Evolutionary conservation across 37 sponge, comb jelly and placozoan species (phyloP).

Genomic region (Oscarella lobularis): DNA sequence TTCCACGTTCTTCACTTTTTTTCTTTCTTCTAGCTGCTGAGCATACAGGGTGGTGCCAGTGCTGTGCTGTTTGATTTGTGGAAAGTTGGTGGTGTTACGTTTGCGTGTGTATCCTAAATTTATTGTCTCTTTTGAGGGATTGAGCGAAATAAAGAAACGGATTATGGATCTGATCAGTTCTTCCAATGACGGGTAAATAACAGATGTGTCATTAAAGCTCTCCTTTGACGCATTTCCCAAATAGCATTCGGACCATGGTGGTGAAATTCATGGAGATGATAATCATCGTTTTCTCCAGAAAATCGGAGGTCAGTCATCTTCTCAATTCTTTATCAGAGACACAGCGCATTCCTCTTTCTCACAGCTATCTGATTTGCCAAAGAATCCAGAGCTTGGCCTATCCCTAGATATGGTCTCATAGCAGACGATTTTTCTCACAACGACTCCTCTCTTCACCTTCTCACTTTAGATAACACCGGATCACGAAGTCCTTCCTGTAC

Average conservation of each 20-base stretch:
- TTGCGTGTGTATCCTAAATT: neutral
- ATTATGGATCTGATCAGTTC: neutral
- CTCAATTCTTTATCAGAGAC: neutral
- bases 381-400: slow-evolving; percentile 14
- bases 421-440: too few species aligned
- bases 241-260: neutral
- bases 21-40: neutral
- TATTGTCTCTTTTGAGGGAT: neutral
- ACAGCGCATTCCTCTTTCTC: neutral
- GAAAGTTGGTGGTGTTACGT: neutral
- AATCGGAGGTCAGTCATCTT: neutral
- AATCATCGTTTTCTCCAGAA: neutral
- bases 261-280: slow-evolving; percentile 5
- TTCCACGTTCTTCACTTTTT: neutral
- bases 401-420: slow-evolving; percentile 48
- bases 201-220: too few species aligned
- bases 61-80: neutral
- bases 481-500: slow-evolving; percentile 32
- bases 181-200: neutral
- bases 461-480: slow-evolving; percentile 24
- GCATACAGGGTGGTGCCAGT: neutral
- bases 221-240: too few species aligned
- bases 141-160: neutral
- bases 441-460: too few species aligned
- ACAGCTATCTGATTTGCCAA: slow-evolving; percentile 30